Base-by-base conservation (phyloP, 1,140 invertebrate genomes). In the Mesaphorura yosii region DNA sequence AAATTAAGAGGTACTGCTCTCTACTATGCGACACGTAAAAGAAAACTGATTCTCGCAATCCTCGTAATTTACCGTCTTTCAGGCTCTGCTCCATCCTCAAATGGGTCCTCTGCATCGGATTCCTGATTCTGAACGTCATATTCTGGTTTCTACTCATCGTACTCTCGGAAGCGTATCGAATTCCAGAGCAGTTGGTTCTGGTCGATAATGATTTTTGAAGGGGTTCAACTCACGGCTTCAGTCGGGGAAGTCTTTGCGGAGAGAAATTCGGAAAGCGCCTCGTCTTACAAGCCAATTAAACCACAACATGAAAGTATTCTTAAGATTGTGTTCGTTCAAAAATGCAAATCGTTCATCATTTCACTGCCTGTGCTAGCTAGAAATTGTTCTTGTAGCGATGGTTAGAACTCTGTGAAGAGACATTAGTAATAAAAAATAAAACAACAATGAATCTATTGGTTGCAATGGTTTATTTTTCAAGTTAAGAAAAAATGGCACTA, bases 171-270 rank as follows among this genome's bases (percentile, higher is more conserved):
- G 25, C 46, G 5, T 48, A 48, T 22, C 12, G 31, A 6, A 14
- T 6, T 5, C 20, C 46, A n/a, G 25, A 27, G 20, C 28, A 48
- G 12, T 31, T 48, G 12, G 28, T 48, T 22, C 26, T 48, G 12
- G 46, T 48, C 19, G 46, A 48, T 31, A 20, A 48, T 17, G 46
- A 48, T 37, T 48, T 48, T n/a, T n/a, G n/a, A n/a, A n/a, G n/a
- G n/a, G n/a, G n/a, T n/a, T n/a, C n/a, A n/a, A n/a, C n/a, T n/a
- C n/a, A n/a, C n/a, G n/a, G n/a, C n/a, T n/a, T n/a, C n/a, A n/a
- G n/a, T n/a, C n/a, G n/a, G n/a, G n/a, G n/a, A n/a, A n/a, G n/a
- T n/a, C n/a, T n/a, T n/a, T n/a, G n/a, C n/a, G n/a, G n/a, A n/a
- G n/a, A n/a, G n/a, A n/a, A n/a, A n/a, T n/a, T n/a, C n/a, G n/a